A percentile compares a stretch with the other conserved stretches of the same genome.
phyloP scores from a whole-genome alignment of 2,797 vertebrate genomes.

The Brotula barbata region DNA sequence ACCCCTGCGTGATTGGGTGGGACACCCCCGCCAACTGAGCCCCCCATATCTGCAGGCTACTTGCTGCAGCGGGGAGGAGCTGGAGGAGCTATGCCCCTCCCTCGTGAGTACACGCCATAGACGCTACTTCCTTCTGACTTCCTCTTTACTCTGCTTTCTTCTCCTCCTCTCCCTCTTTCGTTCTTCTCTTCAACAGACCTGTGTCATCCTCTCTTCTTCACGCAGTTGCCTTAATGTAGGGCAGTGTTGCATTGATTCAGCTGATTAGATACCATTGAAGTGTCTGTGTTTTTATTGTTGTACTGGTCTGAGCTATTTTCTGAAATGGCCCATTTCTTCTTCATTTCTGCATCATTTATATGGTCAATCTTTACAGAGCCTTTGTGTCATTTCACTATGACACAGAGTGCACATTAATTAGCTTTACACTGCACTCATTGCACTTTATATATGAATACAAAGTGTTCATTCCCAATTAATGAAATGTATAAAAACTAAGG shows the following conservation, averaged over 20 bases:
- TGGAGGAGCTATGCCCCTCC: constrained; percentile 98
- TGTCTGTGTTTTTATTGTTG: constrained; percentile 39
- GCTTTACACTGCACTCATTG: constrained; percentile 4
- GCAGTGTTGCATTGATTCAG: constrained; percentile 65
- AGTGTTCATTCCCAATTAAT: neutral
- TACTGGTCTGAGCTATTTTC: constrained; percentile 43
- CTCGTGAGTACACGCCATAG: constrained; percentile 99
- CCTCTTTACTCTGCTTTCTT: constrained; percentile 56
- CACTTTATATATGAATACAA: constrained; percentile 1
- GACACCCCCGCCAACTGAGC: constrained; percentile 97
- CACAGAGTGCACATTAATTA: constrained; percentile 28
- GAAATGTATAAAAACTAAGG: neutral
- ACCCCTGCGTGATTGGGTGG: constrained; percentile 99
- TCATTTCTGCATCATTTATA: constrained; percentile 27
- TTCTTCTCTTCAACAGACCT: constrained; percentile 70
- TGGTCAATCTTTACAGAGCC: constrained; percentile 15
- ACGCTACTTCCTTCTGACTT: constrained; percentile 78
- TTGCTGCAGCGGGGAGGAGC: constrained; percentile 98
- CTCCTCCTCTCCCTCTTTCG: constrained; percentile 39
- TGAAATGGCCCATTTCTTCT: constrained; percentile 51
- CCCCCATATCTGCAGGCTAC: constrained; percentile 99
- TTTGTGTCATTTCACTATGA: constrained; percentile 40
- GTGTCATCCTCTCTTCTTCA: constrained; percentile 69
- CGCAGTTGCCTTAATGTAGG: constrained; percentile 69
- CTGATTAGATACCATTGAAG: constrained; percentile 47